Evolutionary conservation across 2,888 invertebrate genomes (phyloP), one percentile per base, ranked within the genome.

Genomic region (Eurytoma adleriae): DNA sequence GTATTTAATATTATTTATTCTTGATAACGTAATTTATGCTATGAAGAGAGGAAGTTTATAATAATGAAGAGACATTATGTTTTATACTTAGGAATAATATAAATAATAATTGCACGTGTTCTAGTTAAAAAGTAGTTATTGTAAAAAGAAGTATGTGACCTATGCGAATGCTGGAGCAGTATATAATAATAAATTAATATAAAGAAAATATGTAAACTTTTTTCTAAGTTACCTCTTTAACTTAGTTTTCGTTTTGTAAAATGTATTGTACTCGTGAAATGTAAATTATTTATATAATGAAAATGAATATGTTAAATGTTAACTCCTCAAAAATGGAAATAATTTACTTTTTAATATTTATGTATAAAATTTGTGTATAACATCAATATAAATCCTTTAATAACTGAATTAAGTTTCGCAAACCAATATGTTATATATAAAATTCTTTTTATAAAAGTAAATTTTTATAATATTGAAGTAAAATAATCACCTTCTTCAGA

Each of bases 1-100:
- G 90, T 90, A 90, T 90, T 90, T 90, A 90, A 89, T 87, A 89
- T 86, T 88, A 87, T 88, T 90, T 89, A 90, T 90, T 90, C 87
- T 85, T 84, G 81, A 85, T 87, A 86, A 85, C 83, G 79, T 88
- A 85, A 86, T 85, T 84, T 84, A 82, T 81, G 61, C 30, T 69
- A 78, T 20, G 40, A 76, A 71, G 62, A 82, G 78, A 80, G 78
- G 74, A 83, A 84, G 79, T 87, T 88, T 87, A 85, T 88, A 88
- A 82, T 69, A 78, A 16, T 13, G 57, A 81, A 82, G 71, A 84
- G 84, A 62, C 82, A 83, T 84, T 85, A 84, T 82, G 79, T 82
- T 82, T 82, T 82, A 80, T 82, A 82, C 79, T 78, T 81, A 81
- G 71, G 18, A 20, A 59, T 81, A 81, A 79, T 76, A 57, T 75